Conservation (phyloP, 2,113 vertebrate species). For the Raja brachyura region DNA sequence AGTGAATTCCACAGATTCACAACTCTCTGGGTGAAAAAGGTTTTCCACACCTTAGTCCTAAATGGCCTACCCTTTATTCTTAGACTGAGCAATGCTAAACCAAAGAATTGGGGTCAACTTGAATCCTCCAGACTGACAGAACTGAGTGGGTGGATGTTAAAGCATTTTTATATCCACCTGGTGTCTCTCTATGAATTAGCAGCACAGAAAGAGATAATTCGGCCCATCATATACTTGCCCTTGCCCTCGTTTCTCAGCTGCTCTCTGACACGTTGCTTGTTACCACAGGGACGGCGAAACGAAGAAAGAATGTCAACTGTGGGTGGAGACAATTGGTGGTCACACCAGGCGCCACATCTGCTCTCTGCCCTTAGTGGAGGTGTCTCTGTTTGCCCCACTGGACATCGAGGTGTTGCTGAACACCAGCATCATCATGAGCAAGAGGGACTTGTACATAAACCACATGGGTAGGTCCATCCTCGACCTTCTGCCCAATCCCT, state of each 20-base stretch:
- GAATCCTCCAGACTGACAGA: neutral
- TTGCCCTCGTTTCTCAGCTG: neutral
- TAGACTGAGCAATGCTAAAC: too few relatives aligned
- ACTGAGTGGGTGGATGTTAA: neutral
- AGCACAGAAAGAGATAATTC: too few relatives aligned
- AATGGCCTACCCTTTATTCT: too few relatives aligned
- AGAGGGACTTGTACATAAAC: neutral
- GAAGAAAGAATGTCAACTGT: neutral
- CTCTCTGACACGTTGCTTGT: neutral
- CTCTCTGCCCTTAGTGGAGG: neutral
- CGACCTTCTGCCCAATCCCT: too few relatives aligned
- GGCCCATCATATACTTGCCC: neutral
- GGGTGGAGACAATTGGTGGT: neutral
- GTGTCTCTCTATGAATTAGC: neutral
- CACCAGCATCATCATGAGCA: neutral
- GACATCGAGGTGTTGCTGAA: neutral
- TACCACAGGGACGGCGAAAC: neutral
- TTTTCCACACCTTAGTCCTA: too few relatives aligned
- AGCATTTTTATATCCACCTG: neutral
- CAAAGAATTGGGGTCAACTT: neutral
- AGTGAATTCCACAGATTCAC: too few relatives aligned
- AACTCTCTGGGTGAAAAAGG: too few relatives aligned
- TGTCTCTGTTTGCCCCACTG: neutral
- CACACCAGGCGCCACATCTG: conserved; percentile 37
- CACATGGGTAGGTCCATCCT: conserved; percentile 11